phyloP scores from a whole-genome alignment of 2,888 invertebrate species.

The Eupithecia inturbata region DNA sequence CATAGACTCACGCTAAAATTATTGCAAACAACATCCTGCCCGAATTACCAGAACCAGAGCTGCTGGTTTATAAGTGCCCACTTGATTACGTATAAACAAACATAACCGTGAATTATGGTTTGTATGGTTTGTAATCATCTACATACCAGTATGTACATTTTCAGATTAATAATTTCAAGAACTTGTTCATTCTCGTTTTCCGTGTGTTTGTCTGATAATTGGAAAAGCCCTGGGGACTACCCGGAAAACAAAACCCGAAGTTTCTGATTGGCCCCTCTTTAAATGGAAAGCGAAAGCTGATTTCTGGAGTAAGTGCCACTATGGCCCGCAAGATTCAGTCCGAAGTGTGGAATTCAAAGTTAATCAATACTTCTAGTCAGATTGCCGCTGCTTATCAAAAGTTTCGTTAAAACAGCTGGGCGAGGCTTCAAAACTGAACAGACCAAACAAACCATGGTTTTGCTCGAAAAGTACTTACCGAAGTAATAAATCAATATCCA shows the following conservation, averaged over 20 bases:
- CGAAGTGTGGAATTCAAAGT: neutral
- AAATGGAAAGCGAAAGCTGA: neutral
- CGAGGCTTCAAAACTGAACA: neutral
- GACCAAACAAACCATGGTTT: neutral
- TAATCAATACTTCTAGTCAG: neutral
- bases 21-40: conserved; percentile 22
- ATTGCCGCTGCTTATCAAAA: neutral
- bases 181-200: neutral
- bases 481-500: conserved; percentile 4
- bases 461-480: neutral
- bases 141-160: neutral
- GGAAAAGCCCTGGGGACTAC: neutral
- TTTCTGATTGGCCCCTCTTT: too few relatives aligned
- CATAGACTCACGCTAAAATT: conserved; percentile 12
- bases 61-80: conserved; percentile 18
- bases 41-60: neutral
- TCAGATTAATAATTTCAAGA: neutral
- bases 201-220: neutral
- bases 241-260: too few relatives aligned
- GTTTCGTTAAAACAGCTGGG: neutral
- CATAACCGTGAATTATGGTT: conserved; percentile 15
- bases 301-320: neutral
- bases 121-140: conserved; percentile 5
- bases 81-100: conserved; percentile 31
- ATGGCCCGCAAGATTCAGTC: neutral